Evolutionary conservation across 2,888 invertebrate genomes (phyloP).

Genomic region (Acronicta leporina): DNA sequence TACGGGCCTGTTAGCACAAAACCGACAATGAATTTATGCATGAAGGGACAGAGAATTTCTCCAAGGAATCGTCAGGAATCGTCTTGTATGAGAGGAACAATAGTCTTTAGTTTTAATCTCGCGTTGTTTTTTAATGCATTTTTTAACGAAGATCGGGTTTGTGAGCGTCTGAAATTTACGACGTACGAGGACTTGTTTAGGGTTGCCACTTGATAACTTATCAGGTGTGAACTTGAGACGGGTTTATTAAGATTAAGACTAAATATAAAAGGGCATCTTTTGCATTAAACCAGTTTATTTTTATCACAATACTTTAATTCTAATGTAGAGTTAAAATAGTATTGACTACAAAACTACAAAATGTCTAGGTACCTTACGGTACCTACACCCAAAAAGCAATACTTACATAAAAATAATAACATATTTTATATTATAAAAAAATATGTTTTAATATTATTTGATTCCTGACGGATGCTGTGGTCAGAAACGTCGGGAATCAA

Average conservation of each 20-base stretch:
- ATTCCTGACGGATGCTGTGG: no score
- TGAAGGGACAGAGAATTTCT: slow-evolving; percentile 81
- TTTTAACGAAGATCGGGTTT: slow-evolving; percentile 78
- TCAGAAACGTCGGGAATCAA: no score
- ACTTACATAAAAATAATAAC: no score
- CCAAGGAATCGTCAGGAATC: slow-evolving; percentile 65
- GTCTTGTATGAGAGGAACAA: slow-evolving; percentile 82
- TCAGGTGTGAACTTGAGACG: slow-evolving; percentile 42
- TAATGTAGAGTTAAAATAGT: not conserved
- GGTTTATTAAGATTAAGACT: slow-evolving; percentile 26
- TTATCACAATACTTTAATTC: not conserved
- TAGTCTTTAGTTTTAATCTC: slow-evolving; percentile 86
- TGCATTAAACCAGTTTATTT: not conserved
- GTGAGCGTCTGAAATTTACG: slow-evolving; percentile 76
- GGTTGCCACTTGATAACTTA: slow-evolving; percentile 54
- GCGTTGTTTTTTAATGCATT: slow-evolving; percentile 68
- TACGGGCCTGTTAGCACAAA: slow-evolving; percentile 75
- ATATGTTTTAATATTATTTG: no score
- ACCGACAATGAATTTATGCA: slow-evolving; percentile 87
- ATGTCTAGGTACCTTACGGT: no score
- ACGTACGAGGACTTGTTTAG: slow-evolving; percentile 54
- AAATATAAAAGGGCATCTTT: slow-evolving; percentile 20
- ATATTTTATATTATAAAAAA: no score
- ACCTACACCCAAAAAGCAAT: no score
- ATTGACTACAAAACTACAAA: no score